Conservation (phyloP, 2,797 vertebrate genomes). For the Lates japonicus region DNA sequence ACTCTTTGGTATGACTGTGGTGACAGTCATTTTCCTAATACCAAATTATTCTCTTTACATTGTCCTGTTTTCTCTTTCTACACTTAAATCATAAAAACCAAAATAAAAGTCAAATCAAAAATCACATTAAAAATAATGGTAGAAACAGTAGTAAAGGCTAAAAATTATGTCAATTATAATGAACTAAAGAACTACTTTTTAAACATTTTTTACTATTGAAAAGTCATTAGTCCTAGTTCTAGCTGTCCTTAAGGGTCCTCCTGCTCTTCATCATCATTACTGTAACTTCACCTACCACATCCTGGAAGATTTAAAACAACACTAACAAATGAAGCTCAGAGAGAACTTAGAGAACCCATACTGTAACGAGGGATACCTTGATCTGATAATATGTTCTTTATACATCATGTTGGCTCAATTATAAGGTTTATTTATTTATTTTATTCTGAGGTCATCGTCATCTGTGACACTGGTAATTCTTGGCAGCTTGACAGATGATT, state of each 20-base stretch:
- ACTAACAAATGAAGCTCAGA: background rate
- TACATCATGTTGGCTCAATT: too few relatives aligned
- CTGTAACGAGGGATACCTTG: background rate
- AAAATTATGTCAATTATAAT: too few relatives aligned
- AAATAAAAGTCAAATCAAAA: too few relatives aligned
- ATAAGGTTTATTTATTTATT: too few relatives aligned
- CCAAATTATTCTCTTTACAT: background rate
- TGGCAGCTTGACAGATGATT: too few relatives aligned
- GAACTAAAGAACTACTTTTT: too few relatives aligned
- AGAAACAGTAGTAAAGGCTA: too few relatives aligned
- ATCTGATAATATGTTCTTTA: background rate
- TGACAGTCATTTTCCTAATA: too few relatives aligned
- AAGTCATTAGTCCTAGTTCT: background rate
- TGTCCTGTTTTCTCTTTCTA: background rate
- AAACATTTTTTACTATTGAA: too few relatives aligned
- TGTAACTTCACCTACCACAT: background rate
- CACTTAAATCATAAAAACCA: background rate
- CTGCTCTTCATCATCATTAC: constrained; percentile 1
- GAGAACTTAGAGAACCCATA: too few relatives aligned
- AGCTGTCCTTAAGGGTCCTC: background rate
- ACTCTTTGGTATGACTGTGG: background rate
- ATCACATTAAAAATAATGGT: background rate
- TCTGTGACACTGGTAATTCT: too few relatives aligned
- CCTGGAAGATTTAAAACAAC: background rate
- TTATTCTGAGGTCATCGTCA: background rate